Percentiles rank a stretch among this genome's conserved stretches.
phyloP scores from a whole-genome alignment of 2,797 vertebrate genomes.

The Oceanodroma leucorhoa region DNA sequence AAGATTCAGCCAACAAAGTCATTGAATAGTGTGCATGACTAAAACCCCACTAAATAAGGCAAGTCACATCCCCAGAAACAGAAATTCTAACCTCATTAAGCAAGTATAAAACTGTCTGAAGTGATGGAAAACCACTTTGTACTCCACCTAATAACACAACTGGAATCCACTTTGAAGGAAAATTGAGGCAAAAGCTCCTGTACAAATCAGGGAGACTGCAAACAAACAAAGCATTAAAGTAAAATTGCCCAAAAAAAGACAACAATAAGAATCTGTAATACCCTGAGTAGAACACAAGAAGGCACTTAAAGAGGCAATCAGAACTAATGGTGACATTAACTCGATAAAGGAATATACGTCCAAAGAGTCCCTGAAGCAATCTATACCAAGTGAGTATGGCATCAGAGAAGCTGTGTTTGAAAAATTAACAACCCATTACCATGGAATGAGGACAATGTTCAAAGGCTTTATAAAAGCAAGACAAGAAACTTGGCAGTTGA shows the following conservation, averaged over 20 bases:
- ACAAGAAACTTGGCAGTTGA: not conserved
- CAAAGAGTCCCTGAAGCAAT: slow-evolving; percentile 61
- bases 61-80: slow-evolving; percentile 43
- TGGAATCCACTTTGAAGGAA: slow-evolving; percentile 53
- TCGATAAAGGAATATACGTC: slow-evolving; percentile 51
- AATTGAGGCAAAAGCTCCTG: slow-evolving; percentile 56
- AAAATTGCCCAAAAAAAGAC: slow-evolving; percentile 65
- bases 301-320: slow-evolving; percentile 66
- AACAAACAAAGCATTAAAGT: slow-evolving; percentile 69
- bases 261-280: slow-evolving; percentile 58
- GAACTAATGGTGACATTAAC: slow-evolving; percentile 68
- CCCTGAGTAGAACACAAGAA: slow-evolving; percentile 48
- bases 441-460: slow-evolving; percentile 3
- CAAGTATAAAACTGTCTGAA: slow-evolving; percentile 64
- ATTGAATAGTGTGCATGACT: slow-evolving; percentile 20
- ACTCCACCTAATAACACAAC: slow-evolving; percentile 56
- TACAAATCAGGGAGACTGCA: slow-evolving; percentile 57
- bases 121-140: slow-evolving; percentile 66
- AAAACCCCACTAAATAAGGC: slow-evolving; percentile 44
- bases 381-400: slow-evolving; percentile 14
- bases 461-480: slow-evolving; percentile 16
- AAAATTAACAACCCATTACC: slow-evolving; percentile 54
- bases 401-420: slow-evolving; percentile 45
- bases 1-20: slow-evolving; percentile 11
- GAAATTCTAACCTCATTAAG: slow-evolving; percentile 61